Percentiles rank a stretch among this genome's conserved stretches.
Evolutionary conservation across 2,113 vertebrate genomes (phyloP).

Genomic region (Cynopterus brachyotis): DNA sequence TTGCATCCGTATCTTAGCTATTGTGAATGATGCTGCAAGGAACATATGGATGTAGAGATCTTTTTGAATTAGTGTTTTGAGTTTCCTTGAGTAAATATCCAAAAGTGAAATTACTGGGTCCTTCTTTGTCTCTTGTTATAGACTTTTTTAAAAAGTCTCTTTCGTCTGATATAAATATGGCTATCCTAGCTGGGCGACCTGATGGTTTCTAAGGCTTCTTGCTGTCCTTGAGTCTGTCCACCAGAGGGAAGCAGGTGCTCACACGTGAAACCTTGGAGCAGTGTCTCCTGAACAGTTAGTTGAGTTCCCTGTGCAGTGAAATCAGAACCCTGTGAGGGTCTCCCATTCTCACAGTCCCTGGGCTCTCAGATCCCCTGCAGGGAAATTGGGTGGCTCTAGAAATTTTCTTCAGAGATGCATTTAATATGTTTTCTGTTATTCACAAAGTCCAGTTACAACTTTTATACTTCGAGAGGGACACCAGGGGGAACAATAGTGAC

Average conservation of each 20-base stretch:
- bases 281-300: accelerated
- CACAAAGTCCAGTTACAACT: not conserved
- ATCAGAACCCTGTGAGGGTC: not conserved
- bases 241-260: constrained; percentile 31
- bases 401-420: not conserved
- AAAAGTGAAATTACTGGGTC: no score
- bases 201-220: not conserved
- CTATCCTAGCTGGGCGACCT: no score
- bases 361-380: not conserved
- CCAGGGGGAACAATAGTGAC: not conserved
- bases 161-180: no score
- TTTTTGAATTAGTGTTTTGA: no score
- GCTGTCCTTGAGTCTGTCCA: not conserved
- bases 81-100: no score
- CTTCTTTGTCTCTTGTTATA: no score
- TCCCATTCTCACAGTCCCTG: not conserved
- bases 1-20: no score
- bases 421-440: not conserved
- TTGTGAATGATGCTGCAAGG: no score
- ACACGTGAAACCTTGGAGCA: accelerated
- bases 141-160: no score
- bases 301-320: accelerated
- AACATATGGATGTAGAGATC: no score
- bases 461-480: not conserved
- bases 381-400: not conserved